Percentiles rank a stretch among this genome's conserved stretches.
Conservation (phyloP, 2,797 vertebrate genomes). For the Pampus argenteus region DNA sequence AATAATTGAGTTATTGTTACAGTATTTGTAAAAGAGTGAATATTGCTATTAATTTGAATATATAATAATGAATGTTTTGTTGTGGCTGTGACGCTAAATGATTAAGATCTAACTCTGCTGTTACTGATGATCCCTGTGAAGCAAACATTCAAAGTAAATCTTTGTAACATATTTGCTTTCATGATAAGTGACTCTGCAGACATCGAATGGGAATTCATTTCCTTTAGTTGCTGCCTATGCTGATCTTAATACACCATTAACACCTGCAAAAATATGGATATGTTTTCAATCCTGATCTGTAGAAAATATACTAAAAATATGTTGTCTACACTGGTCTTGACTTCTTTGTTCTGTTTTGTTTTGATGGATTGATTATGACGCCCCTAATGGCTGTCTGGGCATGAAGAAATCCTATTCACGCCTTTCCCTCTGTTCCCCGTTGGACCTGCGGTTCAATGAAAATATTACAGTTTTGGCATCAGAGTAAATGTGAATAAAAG, state of each 20-base stretch:
- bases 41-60: background rate
- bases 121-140: slow-evolving; percentile 10
- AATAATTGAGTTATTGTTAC: too few relatives aligned
- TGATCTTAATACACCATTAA: slow-evolving; percentile 33
- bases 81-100: background rate
- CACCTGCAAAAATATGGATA: background rate
- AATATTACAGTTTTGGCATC: slow-evolving; percentile 7
- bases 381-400: slow-evolving; percentile 2
- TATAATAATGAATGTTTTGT: background rate
- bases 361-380: slow-evolving; percentile 1
- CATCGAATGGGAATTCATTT: slow-evolving; percentile 1
- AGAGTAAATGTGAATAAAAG: slow-evolving; percentile 16
- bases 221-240: background rate
- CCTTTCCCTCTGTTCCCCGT: slow-evolving; percentile 4
- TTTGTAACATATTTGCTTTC: slow-evolving; percentile 13
- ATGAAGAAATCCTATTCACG: slow-evolving; percentile 3
- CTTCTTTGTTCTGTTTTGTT: background rate
- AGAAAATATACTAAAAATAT: too few relatives aligned
- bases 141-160: slow-evolving; percentile 12
- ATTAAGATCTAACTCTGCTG: slow-evolving; percentile 10
- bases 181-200: too few relatives aligned
- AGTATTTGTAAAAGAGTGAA: background rate
- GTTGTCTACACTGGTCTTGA: background rate
- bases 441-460: slow-evolving; percentile 25
- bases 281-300: too few relatives aligned